Evolutionary conservation across 2,888 invertebrate species (phyloP).

Genomic region (Andricus curvator): DNA sequence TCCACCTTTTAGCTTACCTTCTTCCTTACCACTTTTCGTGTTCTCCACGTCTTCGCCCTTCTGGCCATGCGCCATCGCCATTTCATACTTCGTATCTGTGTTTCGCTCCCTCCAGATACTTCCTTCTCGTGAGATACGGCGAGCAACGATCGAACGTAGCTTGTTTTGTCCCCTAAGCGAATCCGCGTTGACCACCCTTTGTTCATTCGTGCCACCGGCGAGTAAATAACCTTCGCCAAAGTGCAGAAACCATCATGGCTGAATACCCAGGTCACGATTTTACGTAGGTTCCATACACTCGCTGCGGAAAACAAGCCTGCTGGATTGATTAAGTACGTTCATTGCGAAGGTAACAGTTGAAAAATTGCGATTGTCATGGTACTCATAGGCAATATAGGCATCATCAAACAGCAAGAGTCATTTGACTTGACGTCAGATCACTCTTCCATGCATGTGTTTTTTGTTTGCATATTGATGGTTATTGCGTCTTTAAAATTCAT

Average conservation of each 20-base stretch:
- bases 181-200: conserved; percentile 53
- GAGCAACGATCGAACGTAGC: conserved; percentile 49
- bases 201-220: conserved; percentile 51
- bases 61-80: conserved; percentile 44
- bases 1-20: conserved; percentile 46
- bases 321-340: not conserved
- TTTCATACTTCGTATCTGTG: conserved; percentile 46
- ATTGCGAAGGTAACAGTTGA: not conserved
- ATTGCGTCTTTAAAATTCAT: not conserved
- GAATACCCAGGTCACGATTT: conserved; percentile 40
- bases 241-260: conserved; percentile 41
- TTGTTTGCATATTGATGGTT: not conserved
- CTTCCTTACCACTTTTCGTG: conserved; percentile 44
- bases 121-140: conserved; percentile 50
- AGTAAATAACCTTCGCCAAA: conserved; percentile 39
- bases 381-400: conserved; percentile 2
- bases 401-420: not conserved
- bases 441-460: not conserved
- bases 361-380: not conserved
- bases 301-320: not conserved
- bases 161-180: conserved; percentile 54
- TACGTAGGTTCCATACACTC: conserved; percentile 25
- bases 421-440: not conserved
- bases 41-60: conserved; percentile 46
- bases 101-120: conserved; percentile 49